A percentile compares a stretch with the other conserved stretches of the same genome.
Conservation (phyloP, 2,113 vertebrate species). For the Recurvirostra avosetta region DNA sequence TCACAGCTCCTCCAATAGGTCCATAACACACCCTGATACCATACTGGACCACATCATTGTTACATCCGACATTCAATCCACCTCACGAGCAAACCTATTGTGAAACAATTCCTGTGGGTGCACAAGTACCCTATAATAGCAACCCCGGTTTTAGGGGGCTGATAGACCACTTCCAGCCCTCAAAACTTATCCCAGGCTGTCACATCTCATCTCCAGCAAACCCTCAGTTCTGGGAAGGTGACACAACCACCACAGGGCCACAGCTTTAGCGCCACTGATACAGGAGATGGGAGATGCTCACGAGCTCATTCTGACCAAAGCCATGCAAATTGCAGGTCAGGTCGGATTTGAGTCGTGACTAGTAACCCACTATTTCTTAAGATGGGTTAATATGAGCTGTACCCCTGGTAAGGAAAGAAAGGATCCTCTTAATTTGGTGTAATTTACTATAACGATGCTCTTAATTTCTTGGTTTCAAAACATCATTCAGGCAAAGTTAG, state of each 20-base stretch:
- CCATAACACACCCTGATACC: not conserved
- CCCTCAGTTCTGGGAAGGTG: not conserved
- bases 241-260: not conserved
- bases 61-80: too few relatives aligned
- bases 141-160: not conserved
- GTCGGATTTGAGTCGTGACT: not conserved
- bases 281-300: not conserved
- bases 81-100: not conserved
- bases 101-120: not conserved
- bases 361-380: not conserved
- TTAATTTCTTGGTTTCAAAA: not conserved
- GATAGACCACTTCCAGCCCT: not conserved
- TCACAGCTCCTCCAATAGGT: not conserved
- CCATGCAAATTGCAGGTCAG: not conserved
- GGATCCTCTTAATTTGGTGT: too few relatives aligned
- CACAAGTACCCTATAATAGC: not conserved
- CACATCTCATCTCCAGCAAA: not conserved
- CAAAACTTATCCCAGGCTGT: not conserved
- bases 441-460: not conserved
- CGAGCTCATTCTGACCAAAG: not conserved
- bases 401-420: not conserved
- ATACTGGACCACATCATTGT: not conserved
- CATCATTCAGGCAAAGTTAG: not conserved
- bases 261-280: not conserved
- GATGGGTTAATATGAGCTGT: not conserved